Percentiles rank a stretch among this genome's conserved stretches.
Conservation (phyloP, 2,797 vertebrate species). For the Protosalanx chinensis region DNA sequence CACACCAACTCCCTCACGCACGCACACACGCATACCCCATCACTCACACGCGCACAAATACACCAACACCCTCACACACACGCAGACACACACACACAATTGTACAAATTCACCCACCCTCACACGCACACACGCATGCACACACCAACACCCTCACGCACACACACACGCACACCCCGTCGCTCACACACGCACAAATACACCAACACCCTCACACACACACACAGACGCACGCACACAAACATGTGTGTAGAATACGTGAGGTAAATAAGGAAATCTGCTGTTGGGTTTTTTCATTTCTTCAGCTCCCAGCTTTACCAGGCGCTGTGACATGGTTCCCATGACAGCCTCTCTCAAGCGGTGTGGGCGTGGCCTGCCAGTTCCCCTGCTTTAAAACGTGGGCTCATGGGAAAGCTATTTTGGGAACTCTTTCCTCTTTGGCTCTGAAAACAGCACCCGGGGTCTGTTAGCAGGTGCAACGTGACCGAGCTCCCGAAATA, state of each 20-base stretch:
- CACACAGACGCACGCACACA: not conserved
- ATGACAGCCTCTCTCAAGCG: conserved; percentile 69
- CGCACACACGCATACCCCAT: too few relatives aligned
- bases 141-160: conserved; percentile 12
- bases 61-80: conserved; percentile 6
- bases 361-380: conserved; percentile 64
- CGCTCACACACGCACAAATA: conserved; percentile 11
- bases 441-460: conserved; percentile 62
- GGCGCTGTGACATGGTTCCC: conserved; percentile 72
- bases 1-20: too few relatives aligned
- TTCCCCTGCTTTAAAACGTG: conserved; percentile 74
- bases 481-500: conserved; percentile 46
- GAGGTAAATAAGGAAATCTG: conserved; percentile 52
- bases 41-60: conserved; percentile 47
- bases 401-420: conserved; percentile 84
- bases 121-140: conserved; percentile 5
- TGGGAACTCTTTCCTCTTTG: conserved; percentile 64
- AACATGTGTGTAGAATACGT: conserved; percentile 30
- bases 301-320: conserved; percentile 62
- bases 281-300: conserved; percentile 45
- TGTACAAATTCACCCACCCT: too few relatives aligned
- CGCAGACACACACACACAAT: not conserved
- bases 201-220: conserved; percentile 7
- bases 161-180: not conserved
- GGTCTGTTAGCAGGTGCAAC: conserved; percentile 73